Conservation (phyloP, 2,797 vertebrate genomes). For the Danionella dracula region DNA sequence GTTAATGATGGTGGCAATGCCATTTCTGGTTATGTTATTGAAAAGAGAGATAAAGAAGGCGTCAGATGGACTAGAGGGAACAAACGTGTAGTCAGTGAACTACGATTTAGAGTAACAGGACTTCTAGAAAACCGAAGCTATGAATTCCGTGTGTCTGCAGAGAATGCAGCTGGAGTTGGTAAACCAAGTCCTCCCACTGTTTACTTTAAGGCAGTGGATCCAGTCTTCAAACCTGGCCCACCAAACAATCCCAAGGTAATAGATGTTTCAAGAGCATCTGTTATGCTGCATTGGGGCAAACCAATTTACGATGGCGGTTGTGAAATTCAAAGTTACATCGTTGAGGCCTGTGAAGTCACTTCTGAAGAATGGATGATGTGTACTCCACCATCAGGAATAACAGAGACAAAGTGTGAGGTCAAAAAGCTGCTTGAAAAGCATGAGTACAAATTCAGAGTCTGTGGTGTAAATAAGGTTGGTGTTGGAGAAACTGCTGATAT, state of each 20-base stretch:
- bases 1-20: slow-evolving; percentile 86
- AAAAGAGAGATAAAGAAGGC: slow-evolving; percentile 96
- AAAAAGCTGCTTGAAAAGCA: slow-evolving; percentile 91
- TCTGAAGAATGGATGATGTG: slow-evolving; percentile 92
- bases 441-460: slow-evolving; percentile 95
- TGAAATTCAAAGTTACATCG: slow-evolving; percentile 94
- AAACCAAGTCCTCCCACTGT: slow-evolving; percentile 80
- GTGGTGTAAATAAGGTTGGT: slow-evolving; percentile 93
- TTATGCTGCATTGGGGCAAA: slow-evolving; percentile 91
- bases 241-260: slow-evolving; percentile 93
- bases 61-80: slow-evolving; percentile 96
- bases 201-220: slow-evolving; percentile 91
- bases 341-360: slow-evolving; percentile 82
- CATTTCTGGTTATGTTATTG: slow-evolving; percentile 89
- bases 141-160: slow-evolving; percentile 93
- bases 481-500: slow-evolving; percentile 93
- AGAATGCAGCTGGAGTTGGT: slow-evolving; percentile 93
- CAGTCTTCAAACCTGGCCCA: slow-evolving; percentile 92
- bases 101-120: slow-evolving; percentile 89
- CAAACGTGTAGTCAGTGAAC: slow-evolving; percentile 86
- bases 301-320: slow-evolving; percentile 98
- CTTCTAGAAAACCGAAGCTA: slow-evolving; percentile 92
- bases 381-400: slow-evolving; percentile 88
- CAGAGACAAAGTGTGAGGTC: slow-evolving; percentile 81
- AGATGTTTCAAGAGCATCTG: slow-evolving; percentile 87